A percentile compares a stretch with the other conserved stretches of the same genome.
phyloP scores from a whole-genome alignment of 2,797 vertebrate species.

The Brotula barbata region DNA sequence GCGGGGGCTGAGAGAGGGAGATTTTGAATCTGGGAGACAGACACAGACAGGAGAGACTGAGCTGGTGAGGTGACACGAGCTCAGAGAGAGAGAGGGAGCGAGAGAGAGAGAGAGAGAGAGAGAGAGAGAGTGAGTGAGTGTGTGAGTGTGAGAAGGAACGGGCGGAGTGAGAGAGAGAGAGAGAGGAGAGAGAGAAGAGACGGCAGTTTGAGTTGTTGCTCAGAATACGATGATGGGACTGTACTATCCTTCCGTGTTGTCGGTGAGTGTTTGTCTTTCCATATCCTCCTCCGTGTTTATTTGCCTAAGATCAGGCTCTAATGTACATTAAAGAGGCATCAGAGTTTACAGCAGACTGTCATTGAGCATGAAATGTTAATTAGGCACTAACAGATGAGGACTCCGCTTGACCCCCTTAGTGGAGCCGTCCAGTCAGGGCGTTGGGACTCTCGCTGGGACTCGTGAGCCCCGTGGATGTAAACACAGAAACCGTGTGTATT shows the following conservation, averaged over 20 bases:
- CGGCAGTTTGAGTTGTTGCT: conserved; percentile 70
- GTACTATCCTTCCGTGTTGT: conserved; percentile 81
- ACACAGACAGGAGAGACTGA: conserved; percentile 67
- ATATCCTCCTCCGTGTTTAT: conserved; percentile 28
- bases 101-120: conserved; percentile 7
- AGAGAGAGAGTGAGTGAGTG: conserved; percentile 35
- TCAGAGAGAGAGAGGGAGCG: conserved; percentile 59
- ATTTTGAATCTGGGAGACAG: conserved; percentile 82
- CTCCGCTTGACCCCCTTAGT: conserved; percentile 66
- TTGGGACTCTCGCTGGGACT: conserved; percentile 47
- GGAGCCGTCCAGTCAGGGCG: conserved; percentile 53
- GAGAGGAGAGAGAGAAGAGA: conserved; percentile 54
- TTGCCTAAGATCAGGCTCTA: conserved; percentile 12
- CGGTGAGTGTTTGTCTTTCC: conserved; percentile 76
- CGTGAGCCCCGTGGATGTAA: conserved; percentile 22
- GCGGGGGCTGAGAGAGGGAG: conserved; percentile 80
- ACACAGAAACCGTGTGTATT: conserved; percentile 24
- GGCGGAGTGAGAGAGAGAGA: conserved; percentile 34
- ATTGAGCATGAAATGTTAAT: conserved; percentile 69
- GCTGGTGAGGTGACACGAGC: conserved; percentile 74
- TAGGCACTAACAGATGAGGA: conserved; percentile 65
- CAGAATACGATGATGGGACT: conserved; percentile 83
- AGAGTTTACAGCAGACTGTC: conserved; percentile 50
- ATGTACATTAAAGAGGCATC: conserved; percentile 39
- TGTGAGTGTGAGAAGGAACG: conserved; percentile 66